A percentile compares a stretch with the other conserved stretches of the same genome.
Conservation (phyloP, 2,113 vertebrate species). For the Tyrannus savana region DNA sequence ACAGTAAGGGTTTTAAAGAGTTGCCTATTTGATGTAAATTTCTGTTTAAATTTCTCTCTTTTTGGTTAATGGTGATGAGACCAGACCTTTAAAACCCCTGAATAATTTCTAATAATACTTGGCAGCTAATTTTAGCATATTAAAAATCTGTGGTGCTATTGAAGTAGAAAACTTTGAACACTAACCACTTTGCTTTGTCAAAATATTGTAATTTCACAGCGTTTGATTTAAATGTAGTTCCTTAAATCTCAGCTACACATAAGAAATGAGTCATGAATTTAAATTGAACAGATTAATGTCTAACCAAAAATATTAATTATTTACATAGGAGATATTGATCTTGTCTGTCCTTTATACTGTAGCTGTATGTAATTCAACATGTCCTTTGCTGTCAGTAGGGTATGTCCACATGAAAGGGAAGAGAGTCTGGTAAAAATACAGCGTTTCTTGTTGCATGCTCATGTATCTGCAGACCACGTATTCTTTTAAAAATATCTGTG, state of each 20-base stretch:
- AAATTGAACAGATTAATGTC: conserved; percentile 30
- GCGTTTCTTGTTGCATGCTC: background rate
- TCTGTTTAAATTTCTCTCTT: background rate
- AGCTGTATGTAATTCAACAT: background rate
- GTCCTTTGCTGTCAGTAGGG: background rate
- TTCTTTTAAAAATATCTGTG: background rate
- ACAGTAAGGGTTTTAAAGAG: background rate
- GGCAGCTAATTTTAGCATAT: conserved; percentile 4
- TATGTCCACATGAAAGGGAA: background rate
- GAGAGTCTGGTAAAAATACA: background rate
- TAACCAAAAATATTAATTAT: conserved; percentile 12
- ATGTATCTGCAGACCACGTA: background rate
- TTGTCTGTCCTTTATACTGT: background rate
- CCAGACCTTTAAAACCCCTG: background rate
- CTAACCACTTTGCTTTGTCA: conserved; percentile 40
- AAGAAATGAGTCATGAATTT: conserved; percentile 44
- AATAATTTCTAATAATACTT: conserved; percentile 21
- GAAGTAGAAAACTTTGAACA: conserved; percentile 34
- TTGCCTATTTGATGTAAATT: background rate
- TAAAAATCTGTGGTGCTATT: background rate
- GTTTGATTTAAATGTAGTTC: conserved; percentile 37
- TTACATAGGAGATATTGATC: background rate
- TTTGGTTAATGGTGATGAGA: background rate
- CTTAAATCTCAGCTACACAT: conserved; percentile 16
- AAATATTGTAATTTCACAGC: conserved; percentile 54